A percentile compares a stretch with the other conserved stretches of the same genome.
Conservation (phyloP, 2,797 vertebrate genomes). For the Prunella strophiata region DNA sequence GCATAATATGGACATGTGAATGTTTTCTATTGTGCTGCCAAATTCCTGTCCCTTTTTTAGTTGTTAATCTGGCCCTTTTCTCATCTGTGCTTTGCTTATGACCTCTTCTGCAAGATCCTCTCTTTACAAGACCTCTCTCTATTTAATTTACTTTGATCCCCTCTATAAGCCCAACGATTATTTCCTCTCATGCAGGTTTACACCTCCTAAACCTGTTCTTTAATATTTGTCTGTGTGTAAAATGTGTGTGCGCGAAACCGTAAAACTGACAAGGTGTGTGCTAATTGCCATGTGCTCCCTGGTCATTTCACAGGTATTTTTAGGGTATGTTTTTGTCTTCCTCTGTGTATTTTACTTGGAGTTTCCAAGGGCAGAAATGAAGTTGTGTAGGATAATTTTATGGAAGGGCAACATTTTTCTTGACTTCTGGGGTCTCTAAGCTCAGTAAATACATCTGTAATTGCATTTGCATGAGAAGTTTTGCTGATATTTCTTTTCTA, state of each 20-base stretch:
- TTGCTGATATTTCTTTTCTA: not conserved
- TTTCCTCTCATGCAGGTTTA: not conserved
- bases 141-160: not conserved
- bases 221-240: not conserved
- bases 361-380: not conserved
- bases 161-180: not conserved
- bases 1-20: not conserved
- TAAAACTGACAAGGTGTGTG: not conserved
- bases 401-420: not conserved
- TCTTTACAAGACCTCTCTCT: not conserved
- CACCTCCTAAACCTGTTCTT: not conserved
- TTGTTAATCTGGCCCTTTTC: not conserved
- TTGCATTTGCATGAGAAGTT: not conserved
- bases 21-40: not conserved
- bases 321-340: not conserved
- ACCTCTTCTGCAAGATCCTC: not conserved
- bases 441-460: not conserved
- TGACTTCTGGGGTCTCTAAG: not conserved
- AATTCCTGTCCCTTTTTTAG: not conserved
- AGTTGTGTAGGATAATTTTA: not conserved
- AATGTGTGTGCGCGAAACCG: accelerated
- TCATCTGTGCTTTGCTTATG: not conserved
- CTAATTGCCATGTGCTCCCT: not conserved
- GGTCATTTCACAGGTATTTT: slow-evolving; percentile 1
- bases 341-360: not conserved